A percentile compares a stretch with the other conserved stretches of the same genome.
phyloP scores from a whole-genome alignment of 2,797 vertebrate genomes.

The Odontamblyopus rebecca region DNA sequence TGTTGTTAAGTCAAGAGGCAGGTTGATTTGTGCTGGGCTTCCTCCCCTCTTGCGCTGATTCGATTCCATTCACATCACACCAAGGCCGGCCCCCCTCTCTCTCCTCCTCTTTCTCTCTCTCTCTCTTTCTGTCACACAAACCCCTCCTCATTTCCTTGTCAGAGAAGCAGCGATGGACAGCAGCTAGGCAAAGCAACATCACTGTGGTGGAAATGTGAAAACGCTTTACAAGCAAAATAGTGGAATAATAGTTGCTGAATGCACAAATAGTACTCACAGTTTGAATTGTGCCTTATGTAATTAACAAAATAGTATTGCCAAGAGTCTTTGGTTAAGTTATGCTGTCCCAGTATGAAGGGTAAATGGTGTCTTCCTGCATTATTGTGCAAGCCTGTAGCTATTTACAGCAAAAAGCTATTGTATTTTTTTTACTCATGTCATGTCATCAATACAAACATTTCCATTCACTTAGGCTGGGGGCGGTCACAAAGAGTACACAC shows the following conservation, averaged over 20 bases:
- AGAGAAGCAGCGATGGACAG: constrained; percentile 45
- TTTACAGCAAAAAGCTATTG: neutral
- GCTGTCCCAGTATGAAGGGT: neutral
- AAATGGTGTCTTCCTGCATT: too few species aligned
- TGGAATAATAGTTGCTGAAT: constrained; percentile 22
- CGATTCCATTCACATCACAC: constrained; percentile 81
- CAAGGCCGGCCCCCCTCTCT: constrained; percentile 69
- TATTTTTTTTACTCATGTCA: neutral
- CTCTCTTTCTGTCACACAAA: constrained; percentile 43
- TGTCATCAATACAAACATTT: neutral
- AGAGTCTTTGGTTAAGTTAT: neutral
- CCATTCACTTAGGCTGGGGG: neutral
- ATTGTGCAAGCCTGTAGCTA: too few species aligned
- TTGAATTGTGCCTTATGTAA: constrained; percentile 26
- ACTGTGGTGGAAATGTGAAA: constrained; percentile 30
- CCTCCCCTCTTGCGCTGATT: constrained; percentile 67
- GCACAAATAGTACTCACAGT: constrained; percentile 2
- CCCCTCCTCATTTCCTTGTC: constrained; percentile 60
- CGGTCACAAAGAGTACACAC: neutral
- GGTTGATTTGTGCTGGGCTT: constrained; percentile 78
- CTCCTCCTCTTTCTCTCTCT: constrained; percentile 49
- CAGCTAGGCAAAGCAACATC: constrained; percentile 32
- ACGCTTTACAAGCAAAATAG: constrained; percentile 18
- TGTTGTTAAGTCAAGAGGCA: constrained; percentile 75
- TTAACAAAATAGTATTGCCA: neutral